A percentile compares a stretch with the other conserved stretches of the same genome.
These are phyloP conservation scores for Muntiacus muntjak DNA, from an alignment of 2,113 vertebrate species.

Conservation along the genomic window DNA sequence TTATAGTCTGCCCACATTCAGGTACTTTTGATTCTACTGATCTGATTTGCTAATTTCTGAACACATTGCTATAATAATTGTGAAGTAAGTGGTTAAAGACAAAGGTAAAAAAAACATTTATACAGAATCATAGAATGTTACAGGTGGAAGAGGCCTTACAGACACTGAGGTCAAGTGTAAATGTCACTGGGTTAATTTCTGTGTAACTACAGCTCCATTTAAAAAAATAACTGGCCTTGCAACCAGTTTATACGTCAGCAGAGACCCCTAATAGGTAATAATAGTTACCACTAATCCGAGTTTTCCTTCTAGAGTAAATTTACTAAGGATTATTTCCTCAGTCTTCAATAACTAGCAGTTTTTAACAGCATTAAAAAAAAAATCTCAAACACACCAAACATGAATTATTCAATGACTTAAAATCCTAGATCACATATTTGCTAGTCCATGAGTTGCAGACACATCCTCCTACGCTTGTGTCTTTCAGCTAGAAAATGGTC, in stretches of 20 bases:
- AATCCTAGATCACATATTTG: background rate
- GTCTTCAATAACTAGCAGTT: background rate
- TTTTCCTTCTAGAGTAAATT: conserved; percentile 33
- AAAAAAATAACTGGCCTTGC: background rate
- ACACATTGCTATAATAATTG: background rate
- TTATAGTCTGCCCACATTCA: background rate
- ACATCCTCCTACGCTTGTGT: background rate
- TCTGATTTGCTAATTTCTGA: background rate
- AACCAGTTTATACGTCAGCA: background rate
- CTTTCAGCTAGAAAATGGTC: background rate
- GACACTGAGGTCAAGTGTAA: background rate
- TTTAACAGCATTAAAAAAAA: background rate
- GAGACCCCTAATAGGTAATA: background rate
- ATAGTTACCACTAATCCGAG: background rate
- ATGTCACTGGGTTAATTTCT: background rate
- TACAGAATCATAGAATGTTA: background rate
- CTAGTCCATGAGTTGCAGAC: background rate
- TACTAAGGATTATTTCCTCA: background rate
- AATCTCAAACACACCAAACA: background rate
- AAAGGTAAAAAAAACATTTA: background rate
- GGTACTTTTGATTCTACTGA: background rate
- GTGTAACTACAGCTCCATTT: background rate
- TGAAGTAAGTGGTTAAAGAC: conserved; percentile 28
- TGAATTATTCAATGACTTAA: background rate
- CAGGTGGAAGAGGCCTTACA: background rate